Conservation (phyloP, 2,113 vertebrate genomes). For the Nymphicus hollandicus region DNA sequence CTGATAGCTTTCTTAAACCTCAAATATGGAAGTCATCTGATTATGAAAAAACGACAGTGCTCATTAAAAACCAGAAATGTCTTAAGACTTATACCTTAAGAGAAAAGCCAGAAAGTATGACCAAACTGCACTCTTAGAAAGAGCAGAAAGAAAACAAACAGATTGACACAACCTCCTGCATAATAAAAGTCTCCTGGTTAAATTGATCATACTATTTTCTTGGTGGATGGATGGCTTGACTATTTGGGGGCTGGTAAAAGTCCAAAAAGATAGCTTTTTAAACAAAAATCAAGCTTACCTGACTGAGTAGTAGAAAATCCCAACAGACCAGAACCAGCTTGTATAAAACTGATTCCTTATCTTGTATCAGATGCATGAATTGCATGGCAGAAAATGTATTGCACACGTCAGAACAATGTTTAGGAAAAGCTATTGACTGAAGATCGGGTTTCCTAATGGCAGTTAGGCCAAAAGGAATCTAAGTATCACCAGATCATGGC, state of each 20-base stretch:
- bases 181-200: neutral
- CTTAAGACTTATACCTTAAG: neutral
- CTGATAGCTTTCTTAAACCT: neutral
- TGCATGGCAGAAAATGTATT: neutral
- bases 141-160: neutral
- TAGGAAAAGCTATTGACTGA: neutral
- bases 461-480: neutral
- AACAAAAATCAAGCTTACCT: neutral
- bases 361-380: neutral
- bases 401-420: neutral
- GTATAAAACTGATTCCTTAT: neutral
- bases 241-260: neutral
- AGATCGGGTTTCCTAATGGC: neutral
- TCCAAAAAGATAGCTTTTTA: neutral
- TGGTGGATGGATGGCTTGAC: neutral
- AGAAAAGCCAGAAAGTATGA: neutral
- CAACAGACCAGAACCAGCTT: neutral
- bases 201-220: neutral
- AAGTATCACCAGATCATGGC: neutral
- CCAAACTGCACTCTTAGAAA: neutral
- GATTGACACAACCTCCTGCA: neutral
- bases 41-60: neutral
- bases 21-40: neutral
- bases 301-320: neutral
- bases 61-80: neutral